phyloP scores from a whole-genome alignment of 2,888 invertebrate species.

The Argynnis bischoffii region DNA sequence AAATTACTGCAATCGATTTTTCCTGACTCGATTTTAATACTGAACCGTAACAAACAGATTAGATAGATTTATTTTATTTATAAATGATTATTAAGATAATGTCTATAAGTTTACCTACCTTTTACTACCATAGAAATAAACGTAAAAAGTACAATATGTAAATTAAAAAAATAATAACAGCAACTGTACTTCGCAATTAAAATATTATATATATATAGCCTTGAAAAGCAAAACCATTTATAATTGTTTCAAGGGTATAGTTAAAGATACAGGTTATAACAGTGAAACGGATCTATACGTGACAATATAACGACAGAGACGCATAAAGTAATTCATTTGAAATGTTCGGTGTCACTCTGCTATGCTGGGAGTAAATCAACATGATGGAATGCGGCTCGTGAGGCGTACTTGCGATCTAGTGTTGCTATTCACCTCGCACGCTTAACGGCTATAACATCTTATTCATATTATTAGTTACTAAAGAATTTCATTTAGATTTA shows the following conservation, averaged over 20 bases:
- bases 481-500: background rate
- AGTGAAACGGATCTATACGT: slow-evolving; percentile 13
- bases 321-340: slow-evolving; percentile 23
- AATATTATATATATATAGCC: background rate
- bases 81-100: too few relatives aligned
- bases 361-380: slow-evolving; percentile 30
- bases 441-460: slow-evolving; percentile 6
- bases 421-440: slow-evolving; percentile 33
- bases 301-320: slow-evolving; percentile 24
- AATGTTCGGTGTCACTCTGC: slow-evolving; percentile 25
- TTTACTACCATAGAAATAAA: too few relatives aligned
- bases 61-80: too few relatives aligned
- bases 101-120: too few relatives aligned
- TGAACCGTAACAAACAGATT: too few relatives aligned
- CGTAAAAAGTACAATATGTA: too few relatives aligned
- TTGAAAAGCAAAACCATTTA: background rate
- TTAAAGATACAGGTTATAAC: slow-evolving; percentile 1
- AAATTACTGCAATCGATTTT: too few relatives aligned
- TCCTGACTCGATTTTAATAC: too few relatives aligned
- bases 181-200: background rate
- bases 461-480: background rate
- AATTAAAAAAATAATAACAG: background rate
- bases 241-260: background rate
- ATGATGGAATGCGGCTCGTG: slow-evolving; percentile 33
- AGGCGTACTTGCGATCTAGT: slow-evolving; percentile 15